Percentiles rank a stretch among this genome's conserved stretches.
phyloP scores from a whole-genome alignment of 2,797 vertebrate species.

The Pelochelys cantorii region DNA sequence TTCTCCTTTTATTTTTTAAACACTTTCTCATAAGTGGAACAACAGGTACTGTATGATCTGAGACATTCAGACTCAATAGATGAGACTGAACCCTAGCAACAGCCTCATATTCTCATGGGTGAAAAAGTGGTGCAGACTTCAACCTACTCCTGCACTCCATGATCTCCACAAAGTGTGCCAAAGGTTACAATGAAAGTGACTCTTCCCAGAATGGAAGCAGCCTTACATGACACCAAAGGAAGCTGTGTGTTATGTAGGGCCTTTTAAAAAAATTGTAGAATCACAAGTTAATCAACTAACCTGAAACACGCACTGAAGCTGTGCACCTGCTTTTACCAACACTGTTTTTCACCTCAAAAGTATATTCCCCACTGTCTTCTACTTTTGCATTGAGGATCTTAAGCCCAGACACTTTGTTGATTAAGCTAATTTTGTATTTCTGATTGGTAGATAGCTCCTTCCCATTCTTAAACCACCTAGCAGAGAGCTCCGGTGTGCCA shows the following conservation, averaged over 20 bases:
- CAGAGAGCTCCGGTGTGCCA: conserved; percentile 91
- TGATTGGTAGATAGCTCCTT: conserved; percentile 89
- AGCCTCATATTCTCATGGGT: background rate
- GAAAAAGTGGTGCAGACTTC: background rate
- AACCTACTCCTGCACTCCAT: background rate
- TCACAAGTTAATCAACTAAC: conserved; percentile 81
- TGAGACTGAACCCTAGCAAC: conserved; percentile 19
- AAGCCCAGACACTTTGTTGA: conserved; percentile 92
- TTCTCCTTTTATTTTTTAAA: background rate
- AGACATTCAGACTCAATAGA: background rate
- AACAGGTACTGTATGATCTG: background rate
- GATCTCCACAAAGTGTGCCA: background rate
- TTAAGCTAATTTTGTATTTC: conserved; percentile 95
- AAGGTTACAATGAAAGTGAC: background rate
- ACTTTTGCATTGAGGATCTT: conserved; percentile 90
- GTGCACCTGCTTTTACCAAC: conserved; percentile 94
- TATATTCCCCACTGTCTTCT: conserved; percentile 92
- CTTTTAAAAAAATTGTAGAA: background rate
- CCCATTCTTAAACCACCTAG: conserved; percentile 96
- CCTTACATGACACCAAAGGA: background rate
- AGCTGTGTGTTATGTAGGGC: background rate
- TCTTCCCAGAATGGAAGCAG: background rate
- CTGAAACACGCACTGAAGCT: conserved; percentile 91
- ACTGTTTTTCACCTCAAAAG: conserved; percentile 93
- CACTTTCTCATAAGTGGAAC: background rate